Percentiles rank a stretch among this genome's conserved stretches.
Conservation (phyloP, 2,113 vertebrate genomes). For the Diglossa brunneiventris region DNA sequence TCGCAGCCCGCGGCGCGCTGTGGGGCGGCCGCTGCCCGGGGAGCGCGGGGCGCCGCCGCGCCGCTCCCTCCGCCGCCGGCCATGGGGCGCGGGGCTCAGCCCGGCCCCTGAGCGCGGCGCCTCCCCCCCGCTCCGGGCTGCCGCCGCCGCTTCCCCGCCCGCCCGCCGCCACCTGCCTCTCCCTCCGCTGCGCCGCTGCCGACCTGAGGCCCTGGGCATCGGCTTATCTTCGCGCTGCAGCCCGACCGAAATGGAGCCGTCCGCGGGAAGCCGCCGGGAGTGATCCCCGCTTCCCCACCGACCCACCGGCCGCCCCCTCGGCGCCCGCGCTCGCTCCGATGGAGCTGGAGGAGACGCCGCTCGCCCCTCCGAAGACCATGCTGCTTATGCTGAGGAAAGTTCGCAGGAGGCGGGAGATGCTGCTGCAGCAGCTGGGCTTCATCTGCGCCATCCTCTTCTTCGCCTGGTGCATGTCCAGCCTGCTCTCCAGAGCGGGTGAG, state of each 20-base stretch:
- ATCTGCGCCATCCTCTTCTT: constrained; percentile 89
- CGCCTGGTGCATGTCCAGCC: constrained; percentile 84
- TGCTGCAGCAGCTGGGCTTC: constrained; percentile 88
- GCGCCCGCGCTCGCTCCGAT: not conserved
- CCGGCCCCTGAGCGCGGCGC: constrained; percentile 30
- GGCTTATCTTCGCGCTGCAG: not conserved
- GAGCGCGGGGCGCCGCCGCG: not conserved
- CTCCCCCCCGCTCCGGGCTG: not conserved
- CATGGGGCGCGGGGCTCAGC: constrained; percentile 34
- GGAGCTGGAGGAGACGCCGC: constrained; percentile 14
- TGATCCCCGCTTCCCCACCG: not conserved
- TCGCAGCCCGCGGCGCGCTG: not conserved
- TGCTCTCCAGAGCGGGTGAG: constrained; percentile 88
- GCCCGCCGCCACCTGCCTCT: not conserved
- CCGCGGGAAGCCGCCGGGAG: not conserved
- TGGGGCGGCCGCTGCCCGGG: not conserved
- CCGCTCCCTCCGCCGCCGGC: not conserved
- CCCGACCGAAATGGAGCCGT: constrained; percentile 37
- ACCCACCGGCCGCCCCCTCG: not conserved
- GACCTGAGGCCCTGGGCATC: not conserved
- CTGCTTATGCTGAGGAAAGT: constrained; percentile 82
- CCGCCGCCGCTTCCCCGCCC: not conserved
- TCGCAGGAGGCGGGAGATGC: constrained; percentile 91
- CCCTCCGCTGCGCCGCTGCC: not conserved
- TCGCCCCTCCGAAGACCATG: not conserved